Base-by-base conservation (phyloP, 1,140 invertebrate genomes). In the Drosophila elegans region DNA sequence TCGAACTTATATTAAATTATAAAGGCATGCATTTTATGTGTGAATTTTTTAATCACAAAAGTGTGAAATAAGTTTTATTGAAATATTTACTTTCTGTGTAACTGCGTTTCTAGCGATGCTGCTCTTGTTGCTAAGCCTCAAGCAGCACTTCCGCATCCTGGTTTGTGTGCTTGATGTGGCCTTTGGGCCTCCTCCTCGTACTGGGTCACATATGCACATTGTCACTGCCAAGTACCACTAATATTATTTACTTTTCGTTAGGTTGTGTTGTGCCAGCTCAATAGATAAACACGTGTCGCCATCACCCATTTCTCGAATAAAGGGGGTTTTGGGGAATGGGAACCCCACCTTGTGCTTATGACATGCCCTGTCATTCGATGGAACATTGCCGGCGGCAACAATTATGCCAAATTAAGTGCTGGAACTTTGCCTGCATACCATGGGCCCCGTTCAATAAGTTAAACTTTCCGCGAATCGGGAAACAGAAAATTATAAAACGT, bases 211-310 rank as follows among this genome's bases (percentile, higher is more conserved):
- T 88, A 89, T 88, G 83, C 83, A 83, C 83, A 88, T 88, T 88
- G 83, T 88, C 83, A 88, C 66, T 77, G 83, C 76, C 83, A 83
- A 88, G 84, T 89, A 88, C 79, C 83, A 89, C 83, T 88, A 88
- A 88, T 88, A 88, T 88, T 88, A 80, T 88, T 88, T 88, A 88
- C 83, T 89, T 88, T 88, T 88, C 83, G 83, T 88, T 88, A 88
- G 79, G 79, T 78, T 80, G 67, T 86, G 67, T 68, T 60, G 44
- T 72, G 57, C 48, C 66, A 60, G 60, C 64, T 81, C 64, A 53
- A 76, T 78, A 80, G 62, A 86, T 72, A 56, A 69, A 64, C 57
- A 74, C 57, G 51, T 74, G 53, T 62, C 34, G 55, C 45, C 49
- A 60, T 49, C 57, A 64, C 51, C 55, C 64, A 51, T 72, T 42